These are phyloP conservation scores for Siphlonurus alternatus DNA, from an alignment of 2,888 invertebrate genomes.

Conservation along the genomic window DNA sequence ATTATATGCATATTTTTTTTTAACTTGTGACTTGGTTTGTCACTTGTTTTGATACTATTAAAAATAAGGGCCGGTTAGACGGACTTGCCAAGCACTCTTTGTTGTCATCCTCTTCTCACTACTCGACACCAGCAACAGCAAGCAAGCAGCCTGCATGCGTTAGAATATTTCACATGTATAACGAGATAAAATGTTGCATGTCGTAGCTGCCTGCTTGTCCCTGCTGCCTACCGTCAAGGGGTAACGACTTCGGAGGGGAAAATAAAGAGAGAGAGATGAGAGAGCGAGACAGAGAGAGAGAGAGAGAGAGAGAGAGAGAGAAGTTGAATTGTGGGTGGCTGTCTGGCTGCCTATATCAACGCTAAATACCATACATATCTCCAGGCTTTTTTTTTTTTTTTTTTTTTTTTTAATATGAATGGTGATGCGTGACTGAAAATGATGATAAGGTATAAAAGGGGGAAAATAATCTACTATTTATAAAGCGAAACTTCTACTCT, in stretches of 20 bases:
- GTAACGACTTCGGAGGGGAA: not conserved
- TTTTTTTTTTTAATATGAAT: not conserved
- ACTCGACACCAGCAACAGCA: no score
- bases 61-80: not conserved
- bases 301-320: no score
- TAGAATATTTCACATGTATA: no score
- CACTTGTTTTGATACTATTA: not conserved
- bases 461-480: not conserved
- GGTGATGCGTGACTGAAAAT: not conserved
- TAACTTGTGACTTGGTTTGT: no score
- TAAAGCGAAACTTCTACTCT: no score
- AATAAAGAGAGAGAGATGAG: no score
- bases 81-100: not conserved
- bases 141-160: no score
- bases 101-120: no score
- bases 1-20: no score
- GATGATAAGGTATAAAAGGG: not conserved
- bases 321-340: not conserved
- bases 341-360: not conserved
- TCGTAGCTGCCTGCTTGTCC: not conserved
- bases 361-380: not conserved
- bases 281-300: no score
- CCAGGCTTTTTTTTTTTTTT: not conserved
- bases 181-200: not conserved
- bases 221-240: not conserved